These are phyloP conservation scores for human DNA, from an alignment of 2,113 vertebrate species.

Conservation along the genomic window GRCh38 chr2:66943501-66944000, in stretches of 20 bases:
- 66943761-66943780: conserved; percentile 51
- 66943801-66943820: conserved; percentile 72
- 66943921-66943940: conserved; percentile 69
- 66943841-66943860: conserved; percentile 58
- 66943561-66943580: not conserved
- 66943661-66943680: not conserved
- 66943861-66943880: conserved; percentile 60
- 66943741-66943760: conserved; percentile 57
- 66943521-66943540: not conserved
- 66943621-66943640: not conserved
- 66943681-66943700: not conserved
- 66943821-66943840: conserved; percentile 67
- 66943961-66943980: conserved; percentile 75
- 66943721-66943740: conserved; percentile 26
- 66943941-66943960: conserved; percentile 67
- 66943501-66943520: not conserved
- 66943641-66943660: not conserved
- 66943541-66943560: not conserved
- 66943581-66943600: not conserved
- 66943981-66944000: conserved; percentile 65
- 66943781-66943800: conserved; percentile 64
- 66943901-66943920: conserved; percentile 50
- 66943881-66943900: conserved; percentile 71
- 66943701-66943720: not conserved
- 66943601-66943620: not conserved